Evolutionary conservation across 1,140 invertebrate genomes (phyloP).

Genomic region (Mya arenaria): DNA sequence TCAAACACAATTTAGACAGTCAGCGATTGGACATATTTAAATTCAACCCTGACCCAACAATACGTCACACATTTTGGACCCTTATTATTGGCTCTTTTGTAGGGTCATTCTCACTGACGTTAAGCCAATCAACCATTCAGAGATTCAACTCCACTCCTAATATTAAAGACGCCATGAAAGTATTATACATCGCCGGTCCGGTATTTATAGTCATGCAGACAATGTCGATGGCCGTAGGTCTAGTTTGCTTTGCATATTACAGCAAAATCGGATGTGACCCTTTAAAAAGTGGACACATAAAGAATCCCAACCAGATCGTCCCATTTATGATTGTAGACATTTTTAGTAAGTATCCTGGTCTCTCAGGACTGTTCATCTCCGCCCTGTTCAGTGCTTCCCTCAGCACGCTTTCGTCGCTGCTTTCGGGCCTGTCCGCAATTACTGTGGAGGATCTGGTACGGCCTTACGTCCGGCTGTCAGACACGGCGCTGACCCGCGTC

Average conservation of each 20-base stretch:
- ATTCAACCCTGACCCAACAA: constrained; percentile 37
- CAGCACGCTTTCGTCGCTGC: constrained; percentile 34
- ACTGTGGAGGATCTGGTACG: constrained; percentile 36
- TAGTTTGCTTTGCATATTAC: constrained; percentile 43
- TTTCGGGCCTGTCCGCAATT: constrained; percentile 20
- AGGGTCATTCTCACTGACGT: constrained; percentile 33
- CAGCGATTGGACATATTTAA: constrained; percentile 30
- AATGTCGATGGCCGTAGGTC: constrained; percentile 39
- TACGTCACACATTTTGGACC: constrained; percentile 49
- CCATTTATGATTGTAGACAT: constrained; percentile 44
- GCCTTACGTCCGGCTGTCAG: constrained; percentile 13
- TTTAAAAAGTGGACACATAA: not conserved
- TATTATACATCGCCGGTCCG: constrained; percentile 36
- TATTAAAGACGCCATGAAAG: constrained; percentile 19
- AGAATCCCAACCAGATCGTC: constrained; percentile 43
- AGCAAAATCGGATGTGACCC: constrained; percentile 13
- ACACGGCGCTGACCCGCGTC: not conserved
- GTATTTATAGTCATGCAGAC: constrained; percentile 38
- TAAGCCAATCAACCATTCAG: constrained; percentile 44
- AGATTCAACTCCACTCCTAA: constrained; percentile 37
- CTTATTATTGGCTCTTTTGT: constrained; percentile 36
- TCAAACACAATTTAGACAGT: constrained; percentile 4
- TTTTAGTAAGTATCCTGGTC: constrained; percentile 22
- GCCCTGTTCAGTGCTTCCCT: constrained; percentile 43
- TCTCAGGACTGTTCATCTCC: constrained; percentile 41